Base-by-base conservation (phyloP, 1,140 invertebrate genomes). In the Panonychus citri region DNA sequence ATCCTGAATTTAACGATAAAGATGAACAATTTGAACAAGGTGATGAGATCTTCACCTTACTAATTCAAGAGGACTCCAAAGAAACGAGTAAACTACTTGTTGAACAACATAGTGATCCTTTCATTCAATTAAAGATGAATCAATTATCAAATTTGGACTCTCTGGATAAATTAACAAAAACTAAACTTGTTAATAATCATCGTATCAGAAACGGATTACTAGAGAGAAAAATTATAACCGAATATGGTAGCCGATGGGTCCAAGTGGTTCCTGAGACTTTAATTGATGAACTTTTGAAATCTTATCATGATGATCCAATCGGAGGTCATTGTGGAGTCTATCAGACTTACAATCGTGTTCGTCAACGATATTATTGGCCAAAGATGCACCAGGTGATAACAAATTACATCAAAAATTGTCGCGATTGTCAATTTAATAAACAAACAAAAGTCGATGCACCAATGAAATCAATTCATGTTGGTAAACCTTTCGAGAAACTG, bases 401-500 rank as follows among this genome's bases (percentile, higher is more conserved):
- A 7, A 4, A 54, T 7, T 57, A 57, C 39, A 28, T 53, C 3
- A 25, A 37, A 21, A 40, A 17, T 2, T 54, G 56, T 28, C 12
- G 21, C 3, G 26, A 13, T 19, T 53, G 49, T 53, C 49, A 57
- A 53, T 12, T 5, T 25, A 53, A 27, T 4, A 53, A 57, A 26
- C 17, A 27, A 5, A 12, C 48, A 19, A 17, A n/a, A 5, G n/a
- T 13, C 17, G 17, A n/a, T 30, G 8, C 30, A 30, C 17, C 25
- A 13, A 39, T 55, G 56, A 52, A 54, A 21, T 50, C 50, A 40
- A 39, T 55, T 24, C 55, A 49, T 34, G 39, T 17, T 21, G 15
- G 54, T 56, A 5, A 62, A 64, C 8, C 43, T 61, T 34, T 60
- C 62, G 25, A n/a, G n/a, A 56, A 59, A 15, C 50, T 63, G 12